Percentiles rank a stretch among this genome's conserved stretches.
Evolutionary conservation across 2,888 invertebrate genomes (phyloP).

Genomic region (Nematopogon swammerdamellus): DNA sequence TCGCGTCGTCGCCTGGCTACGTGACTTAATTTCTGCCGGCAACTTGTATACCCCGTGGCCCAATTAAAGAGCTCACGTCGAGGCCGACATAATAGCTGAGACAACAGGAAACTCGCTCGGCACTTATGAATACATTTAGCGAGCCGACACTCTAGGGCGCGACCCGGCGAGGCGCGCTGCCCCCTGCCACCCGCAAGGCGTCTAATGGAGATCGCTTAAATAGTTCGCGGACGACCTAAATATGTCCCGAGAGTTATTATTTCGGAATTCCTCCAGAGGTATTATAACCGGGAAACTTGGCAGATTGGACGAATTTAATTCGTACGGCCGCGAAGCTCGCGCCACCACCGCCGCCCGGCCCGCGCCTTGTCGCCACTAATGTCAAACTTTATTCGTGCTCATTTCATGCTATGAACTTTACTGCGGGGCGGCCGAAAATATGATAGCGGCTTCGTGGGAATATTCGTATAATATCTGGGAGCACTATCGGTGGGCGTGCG

Average conservation of each 20-base stretch:
- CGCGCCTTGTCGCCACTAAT: background rate
- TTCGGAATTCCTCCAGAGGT: background rate
- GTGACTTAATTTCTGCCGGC: background rate
- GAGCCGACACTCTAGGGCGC: background rate
- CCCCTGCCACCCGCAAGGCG: background rate
- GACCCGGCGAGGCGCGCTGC: background rate
- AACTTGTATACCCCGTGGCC: background rate
- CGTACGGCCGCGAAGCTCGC: no score
- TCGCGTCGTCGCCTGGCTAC: background rate
- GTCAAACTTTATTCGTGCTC: background rate
- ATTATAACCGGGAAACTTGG: no score
- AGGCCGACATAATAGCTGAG: background rate
- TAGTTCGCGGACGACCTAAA: background rate
- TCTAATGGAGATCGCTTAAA: background rate
- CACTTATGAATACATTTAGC: background rate
- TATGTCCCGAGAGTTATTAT: background rate
- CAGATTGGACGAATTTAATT: no score
- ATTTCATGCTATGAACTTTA: background rate
- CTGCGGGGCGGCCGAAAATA: background rate
- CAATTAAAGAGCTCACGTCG: background rate
- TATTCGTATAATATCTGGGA: background rate
- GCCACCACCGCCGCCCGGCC: no score
- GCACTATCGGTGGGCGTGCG: background rate
- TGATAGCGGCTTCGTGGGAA: background rate
- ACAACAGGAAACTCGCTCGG: background rate